These are phyloP conservation scores for Solenopsis invicta DNA, from an alignment of 1,140 invertebrate species.

Conservation along the genomic window DNA sequence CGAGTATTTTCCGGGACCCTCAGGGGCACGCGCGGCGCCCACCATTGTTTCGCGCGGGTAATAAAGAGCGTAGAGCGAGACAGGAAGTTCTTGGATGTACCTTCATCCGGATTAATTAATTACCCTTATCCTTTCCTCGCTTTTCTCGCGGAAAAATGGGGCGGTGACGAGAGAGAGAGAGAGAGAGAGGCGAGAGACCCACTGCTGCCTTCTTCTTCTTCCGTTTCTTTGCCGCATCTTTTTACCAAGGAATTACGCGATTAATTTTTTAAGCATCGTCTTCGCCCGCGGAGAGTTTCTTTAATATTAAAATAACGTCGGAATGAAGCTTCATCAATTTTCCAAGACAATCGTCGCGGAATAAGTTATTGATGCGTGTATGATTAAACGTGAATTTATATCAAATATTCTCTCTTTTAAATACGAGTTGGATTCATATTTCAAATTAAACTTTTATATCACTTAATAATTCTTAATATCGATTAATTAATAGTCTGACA, in stretches of 20 bases:
- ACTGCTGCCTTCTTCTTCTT: constrained; percentile 10
- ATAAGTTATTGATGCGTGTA: not conserved
- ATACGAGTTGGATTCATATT: not conserved
- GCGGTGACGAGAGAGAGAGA: not conserved
- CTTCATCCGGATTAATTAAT: constrained; percentile 75
- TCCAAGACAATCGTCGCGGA: not conserved
- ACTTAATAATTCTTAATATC: not conserved
- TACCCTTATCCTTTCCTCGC: constrained; percentile 41
- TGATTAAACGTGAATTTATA: not conserved
- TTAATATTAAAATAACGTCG: constrained; percentile 30
- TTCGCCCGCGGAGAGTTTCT: not conserved
- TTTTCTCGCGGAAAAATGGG: constrained; percentile 62
- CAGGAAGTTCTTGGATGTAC: constrained; percentile 75
- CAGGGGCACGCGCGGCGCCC: constrained; percentile 56
- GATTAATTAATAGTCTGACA: not conserved
- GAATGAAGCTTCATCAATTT: not conserved
- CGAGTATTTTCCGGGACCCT: constrained; percentile 64
- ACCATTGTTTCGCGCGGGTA: constrained; percentile 74
- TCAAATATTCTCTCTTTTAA: not conserved
- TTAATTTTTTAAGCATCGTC: constrained; percentile 52
- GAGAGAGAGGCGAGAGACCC: constrained; percentile 13
- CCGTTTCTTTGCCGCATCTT: constrained; percentile 7
- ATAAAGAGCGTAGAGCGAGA: constrained; percentile 64
- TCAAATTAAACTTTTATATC: not conserved
- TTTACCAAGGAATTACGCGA: constrained; percentile 20